Evolutionary conservation across 92 coral and sea anemone species (phyloP), one percentile per base, ranked within the genome.

Genomic region (Siderastrea siderea): DNA sequence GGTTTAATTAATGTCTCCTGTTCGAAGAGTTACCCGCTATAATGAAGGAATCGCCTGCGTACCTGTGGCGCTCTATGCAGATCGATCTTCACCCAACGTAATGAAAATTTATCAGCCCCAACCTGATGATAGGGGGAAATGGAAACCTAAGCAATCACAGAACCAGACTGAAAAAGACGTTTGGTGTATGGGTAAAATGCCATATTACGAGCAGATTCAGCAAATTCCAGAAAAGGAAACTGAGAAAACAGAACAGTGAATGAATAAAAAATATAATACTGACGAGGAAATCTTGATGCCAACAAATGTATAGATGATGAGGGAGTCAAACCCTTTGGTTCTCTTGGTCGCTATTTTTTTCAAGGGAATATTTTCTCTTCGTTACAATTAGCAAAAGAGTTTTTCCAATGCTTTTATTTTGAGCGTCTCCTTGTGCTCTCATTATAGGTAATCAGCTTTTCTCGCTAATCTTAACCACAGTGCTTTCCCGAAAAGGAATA

Each of bases 1-100:
- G 73, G 87, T 57, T 61, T 84, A 44, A 15, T 61, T 84, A 44
- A 15, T 84, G 63, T 84, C 87, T 15, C 87, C 87, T 1, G 44
- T 61, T 49, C 80, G 87, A 6, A 74, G 54, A 62, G 87, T 54
- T 3, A 19, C 4, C 15, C 72, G 14, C 45, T 46, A 53, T 4
- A n/a, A 71, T 9, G 47, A 13, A 17, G 74, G 53, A 45, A 9
- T 19, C 54, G 7, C 51, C 52, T 68, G 64, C 53, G 12, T 4
- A 9, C 38, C 53, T 13, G 9, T 7, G 57, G 54, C 14, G 64
- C 86, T 55, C 2, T 16, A 2, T 46, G 47, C 10, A 11, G 63
- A 19, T 9, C 47, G 46, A 60, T 16, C 82, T 7, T 47, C 54
- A 5, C 10, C 81, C 9, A 26, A 13, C 3, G 53, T 46, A 53